phyloP scores from a whole-genome alignment of 2,113 vertebrate genomes.

The Antechinus stuartii region DNA sequence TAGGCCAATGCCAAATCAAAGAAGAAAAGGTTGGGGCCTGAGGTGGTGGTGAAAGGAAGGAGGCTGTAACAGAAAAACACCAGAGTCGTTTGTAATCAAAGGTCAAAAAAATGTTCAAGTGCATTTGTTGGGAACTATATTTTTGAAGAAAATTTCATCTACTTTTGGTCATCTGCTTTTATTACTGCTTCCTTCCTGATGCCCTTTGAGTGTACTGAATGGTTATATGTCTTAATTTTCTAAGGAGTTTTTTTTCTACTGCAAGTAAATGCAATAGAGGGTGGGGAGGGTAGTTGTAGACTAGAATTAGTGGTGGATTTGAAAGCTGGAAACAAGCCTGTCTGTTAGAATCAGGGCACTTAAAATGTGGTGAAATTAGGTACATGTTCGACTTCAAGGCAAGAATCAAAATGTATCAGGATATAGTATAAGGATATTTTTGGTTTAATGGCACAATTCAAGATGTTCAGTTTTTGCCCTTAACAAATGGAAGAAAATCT shows the following conservation, averaged over 20 bases:
- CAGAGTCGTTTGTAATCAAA: not conserved
- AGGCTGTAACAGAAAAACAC: not conserved
- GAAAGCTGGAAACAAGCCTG: not conserved
- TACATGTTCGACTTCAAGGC: not conserved
- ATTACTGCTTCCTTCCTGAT: not conserved
- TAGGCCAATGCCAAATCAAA: not conserved
- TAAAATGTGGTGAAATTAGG: not conserved
- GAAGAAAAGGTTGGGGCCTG: not conserved
- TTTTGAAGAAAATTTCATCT: too few species aligned
- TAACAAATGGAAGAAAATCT: not conserved
- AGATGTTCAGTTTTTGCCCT: not conserved
- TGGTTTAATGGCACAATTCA: not conserved
- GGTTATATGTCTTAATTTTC: not conserved
- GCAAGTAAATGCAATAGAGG: not conserved
- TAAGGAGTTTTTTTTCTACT: not conserved
- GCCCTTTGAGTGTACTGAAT: not conserved
- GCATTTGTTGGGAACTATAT: not conserved
- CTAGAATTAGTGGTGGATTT: not conserved
- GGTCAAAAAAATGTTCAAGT: not conserved
- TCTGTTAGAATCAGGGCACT: not conserved
- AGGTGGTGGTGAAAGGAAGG: not conserved
- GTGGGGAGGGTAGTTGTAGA: not conserved
- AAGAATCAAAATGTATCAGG: not conserved
- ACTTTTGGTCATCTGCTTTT: not conserved
- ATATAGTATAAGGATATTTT: not conserved